A percentile compares a stretch with the other conserved stretches of the same genome.
phyloP scores from a whole-genome alignment of 2,888 invertebrate species.

The Drosophila monieri region DNA sequence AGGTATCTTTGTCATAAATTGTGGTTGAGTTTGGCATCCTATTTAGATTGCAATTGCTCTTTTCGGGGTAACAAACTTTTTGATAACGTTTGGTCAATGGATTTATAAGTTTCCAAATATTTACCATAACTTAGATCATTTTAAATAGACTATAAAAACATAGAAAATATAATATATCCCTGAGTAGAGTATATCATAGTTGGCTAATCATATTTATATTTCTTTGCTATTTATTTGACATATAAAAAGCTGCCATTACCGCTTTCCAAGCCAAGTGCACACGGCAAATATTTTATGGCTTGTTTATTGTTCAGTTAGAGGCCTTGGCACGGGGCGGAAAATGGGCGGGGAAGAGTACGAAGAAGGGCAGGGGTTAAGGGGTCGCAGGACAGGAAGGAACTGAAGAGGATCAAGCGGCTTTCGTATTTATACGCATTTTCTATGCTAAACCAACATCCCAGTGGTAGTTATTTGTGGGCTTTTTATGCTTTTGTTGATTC shows the following conservation, averaged over 20 bases:
- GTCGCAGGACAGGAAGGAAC: constrained; percentile 6
- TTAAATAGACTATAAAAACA: too few species aligned
- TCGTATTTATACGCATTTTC: constrained; percentile 67
- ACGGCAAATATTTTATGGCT: constrained; percentile 65
- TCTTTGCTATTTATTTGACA: constrained; percentile 61
- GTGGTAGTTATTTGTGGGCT: constrained; percentile 55
- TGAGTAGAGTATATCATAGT: constrained; percentile 25
- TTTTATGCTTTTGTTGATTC: constrained; percentile 68
- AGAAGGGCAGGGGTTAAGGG: background rate
- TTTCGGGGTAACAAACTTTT: background rate
- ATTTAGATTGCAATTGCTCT: constrained; percentile 30
- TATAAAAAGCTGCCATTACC: constrained; percentile 46
- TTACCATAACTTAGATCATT: too few species aligned
- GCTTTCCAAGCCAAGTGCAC: constrained; percentile 50
- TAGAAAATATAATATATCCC: background rate
- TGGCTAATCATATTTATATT: constrained; percentile 30
- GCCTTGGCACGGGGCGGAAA: constrained; percentile 13
- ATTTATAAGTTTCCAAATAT: too few species aligned
- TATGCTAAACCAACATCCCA: constrained; percentile 70
- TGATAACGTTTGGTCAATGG: background rate
- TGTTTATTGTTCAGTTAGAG: constrained; percentile 67
- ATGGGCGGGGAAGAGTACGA: background rate
- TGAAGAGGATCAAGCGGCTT: constrained; percentile 29
- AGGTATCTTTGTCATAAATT: constrained; percentile 28
- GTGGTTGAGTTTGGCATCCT: constrained; percentile 29